Percentiles rank a stretch among this genome's conserved stretches.
These are phyloP conservation scores for Collichthys lucidus DNA, from an alignment of 2,113 vertebrate genomes.

Conservation along the genomic window DNA sequence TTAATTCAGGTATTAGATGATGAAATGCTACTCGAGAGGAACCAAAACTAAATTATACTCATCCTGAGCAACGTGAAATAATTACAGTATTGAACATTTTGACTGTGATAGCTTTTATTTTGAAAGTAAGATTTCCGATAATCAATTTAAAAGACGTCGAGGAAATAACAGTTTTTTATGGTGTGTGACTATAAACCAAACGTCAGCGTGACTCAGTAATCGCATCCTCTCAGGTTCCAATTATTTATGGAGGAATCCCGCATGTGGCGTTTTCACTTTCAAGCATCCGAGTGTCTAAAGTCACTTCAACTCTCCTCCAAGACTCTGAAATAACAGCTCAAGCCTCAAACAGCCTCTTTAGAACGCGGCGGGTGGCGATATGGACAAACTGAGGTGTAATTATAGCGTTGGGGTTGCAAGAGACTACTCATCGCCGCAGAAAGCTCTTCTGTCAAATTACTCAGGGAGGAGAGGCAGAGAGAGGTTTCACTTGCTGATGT, in stretches of 20 bases:
- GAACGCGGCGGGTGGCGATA: conserved; percentile 21
- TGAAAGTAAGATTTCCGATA: neutral
- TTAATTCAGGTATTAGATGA: too few species aligned
- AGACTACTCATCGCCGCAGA: conserved; percentile 55
- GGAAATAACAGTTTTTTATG: neutral
- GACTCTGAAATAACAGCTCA: conserved; percentile 62
- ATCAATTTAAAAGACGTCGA: conserved; percentile 7
- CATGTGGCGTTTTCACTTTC: conserved; percentile 31
- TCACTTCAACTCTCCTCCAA: conserved; percentile 55
- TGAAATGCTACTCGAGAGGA: too few species aligned
- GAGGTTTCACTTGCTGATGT: conserved; percentile 37
- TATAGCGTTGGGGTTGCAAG: too few species aligned
- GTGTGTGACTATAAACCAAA: conserved; percentile 11
- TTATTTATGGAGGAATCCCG: conserved; percentile 40
- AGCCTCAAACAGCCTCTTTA: conserved; percentile 65
- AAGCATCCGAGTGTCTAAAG: conserved; percentile 61
- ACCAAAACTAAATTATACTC: neutral
- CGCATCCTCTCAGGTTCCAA: conserved; percentile 11
- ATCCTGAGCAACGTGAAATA: neutral
- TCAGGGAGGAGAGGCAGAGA: conserved; percentile 42
- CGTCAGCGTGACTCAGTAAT: conserved; percentile 1
- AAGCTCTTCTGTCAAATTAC: conserved; percentile 56
- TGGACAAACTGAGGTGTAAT: conserved; percentile 71
- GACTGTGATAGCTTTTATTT: neutral
- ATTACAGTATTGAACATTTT: neutral